Evolutionary conservation across 2,113 vertebrate species (phyloP).

Genomic region (Paraplagusia blochii): DNA sequence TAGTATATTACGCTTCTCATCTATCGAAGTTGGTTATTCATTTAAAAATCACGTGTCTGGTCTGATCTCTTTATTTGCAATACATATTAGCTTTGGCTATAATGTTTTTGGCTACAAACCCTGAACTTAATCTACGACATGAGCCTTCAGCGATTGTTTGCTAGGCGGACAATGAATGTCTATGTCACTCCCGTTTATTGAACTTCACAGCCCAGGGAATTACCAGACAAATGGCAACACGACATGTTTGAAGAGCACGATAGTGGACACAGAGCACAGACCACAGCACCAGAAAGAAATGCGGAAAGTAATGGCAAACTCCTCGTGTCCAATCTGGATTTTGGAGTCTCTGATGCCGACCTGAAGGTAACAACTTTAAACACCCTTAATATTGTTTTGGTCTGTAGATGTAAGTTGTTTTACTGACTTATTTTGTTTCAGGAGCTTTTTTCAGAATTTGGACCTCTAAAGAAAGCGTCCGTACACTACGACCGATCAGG

Average conservation of each 20-base stretch:
- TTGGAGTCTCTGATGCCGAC: conserved; percentile 93
- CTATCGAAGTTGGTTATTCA: too few species aligned
- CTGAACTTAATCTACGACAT: too few species aligned
- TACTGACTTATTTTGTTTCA: neutral
- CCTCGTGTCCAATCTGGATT: conserved; percentile 93
- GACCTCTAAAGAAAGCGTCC: conserved; percentile 85
- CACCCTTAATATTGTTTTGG: accelerated
- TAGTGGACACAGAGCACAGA: conserved; percentile 51
- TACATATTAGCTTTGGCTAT: too few species aligned
- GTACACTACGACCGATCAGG: conserved; percentile 95
- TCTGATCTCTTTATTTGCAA: too few species aligned
- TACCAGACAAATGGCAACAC: conserved; percentile 97
- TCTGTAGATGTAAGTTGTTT: accelerated
- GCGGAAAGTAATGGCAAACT: conserved; percentile 86
- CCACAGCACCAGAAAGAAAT: conserved; percentile 48
- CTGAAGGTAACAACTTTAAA: conserved; percentile 82
- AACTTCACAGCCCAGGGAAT: conserved; percentile 85
- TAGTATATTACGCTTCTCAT: too few species aligned
- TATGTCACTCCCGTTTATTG: neutral
- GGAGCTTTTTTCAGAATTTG: conserved; percentile 96
- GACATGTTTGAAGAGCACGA: conserved; percentile 90
- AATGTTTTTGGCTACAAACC: too few species aligned
- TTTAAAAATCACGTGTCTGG: too few species aligned
- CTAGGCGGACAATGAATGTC: neutral
- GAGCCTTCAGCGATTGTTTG: neutral